These are phyloP conservation scores for Bovichtus variegatus DNA, from an alignment of 2,797 vertebrate species.

Conservation along the genomic window DNA sequence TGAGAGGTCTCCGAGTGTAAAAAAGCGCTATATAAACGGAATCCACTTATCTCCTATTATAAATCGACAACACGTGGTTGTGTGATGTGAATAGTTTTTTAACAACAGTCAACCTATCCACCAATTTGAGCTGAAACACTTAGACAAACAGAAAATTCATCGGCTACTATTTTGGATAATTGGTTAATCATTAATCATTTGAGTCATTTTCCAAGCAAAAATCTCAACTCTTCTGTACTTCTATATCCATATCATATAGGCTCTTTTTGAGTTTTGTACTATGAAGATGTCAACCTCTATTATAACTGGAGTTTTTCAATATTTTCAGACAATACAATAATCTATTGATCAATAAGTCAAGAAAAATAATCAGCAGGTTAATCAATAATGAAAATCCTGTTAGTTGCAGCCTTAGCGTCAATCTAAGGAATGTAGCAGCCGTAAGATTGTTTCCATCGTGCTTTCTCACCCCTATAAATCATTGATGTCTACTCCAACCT, in stretches of 20 bases:
- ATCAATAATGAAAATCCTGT: background rate
- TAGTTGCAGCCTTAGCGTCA: background rate
- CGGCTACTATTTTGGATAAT: background rate
- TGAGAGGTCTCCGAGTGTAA: no score
- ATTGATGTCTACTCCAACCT: conserved; percentile 51
- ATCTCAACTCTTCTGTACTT: background rate
- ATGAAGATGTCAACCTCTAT: no score
- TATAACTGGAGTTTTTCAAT: background rate
- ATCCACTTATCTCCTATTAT: no score
- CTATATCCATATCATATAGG: background rate
- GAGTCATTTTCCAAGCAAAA: background rate
- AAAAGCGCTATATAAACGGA: no score
- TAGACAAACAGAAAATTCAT: background rate
- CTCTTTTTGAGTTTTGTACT: no score
- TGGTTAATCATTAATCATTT: background rate
- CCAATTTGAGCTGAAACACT: conserved; percentile 12
- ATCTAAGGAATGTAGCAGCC: conserved; percentile 30
- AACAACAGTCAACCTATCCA: background rate
- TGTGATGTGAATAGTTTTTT: background rate
- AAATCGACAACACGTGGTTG: background rate
- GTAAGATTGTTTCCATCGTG: conserved; percentile 1
- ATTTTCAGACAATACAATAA: background rate
- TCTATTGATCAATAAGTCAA: background rate
- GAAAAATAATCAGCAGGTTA: no score
- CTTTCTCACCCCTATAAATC: background rate